Evolutionary conservation across 30 jellyfish, hydroid and myxozoan species (phyloP).

Genomic region (Morbakka virulenta): DNA sequence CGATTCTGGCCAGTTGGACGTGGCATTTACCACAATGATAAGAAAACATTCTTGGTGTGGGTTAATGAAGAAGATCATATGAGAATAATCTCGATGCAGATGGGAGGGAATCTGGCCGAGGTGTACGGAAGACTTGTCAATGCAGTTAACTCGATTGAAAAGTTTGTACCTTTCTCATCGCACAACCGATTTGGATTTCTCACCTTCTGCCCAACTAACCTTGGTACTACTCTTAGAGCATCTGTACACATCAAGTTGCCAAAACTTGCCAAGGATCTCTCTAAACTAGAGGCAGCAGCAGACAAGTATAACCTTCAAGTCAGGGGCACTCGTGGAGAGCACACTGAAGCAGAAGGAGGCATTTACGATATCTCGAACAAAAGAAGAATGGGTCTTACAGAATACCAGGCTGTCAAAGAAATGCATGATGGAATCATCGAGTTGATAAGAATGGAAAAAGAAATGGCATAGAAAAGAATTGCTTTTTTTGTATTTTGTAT

Average conservation of each 20-base stretch:
- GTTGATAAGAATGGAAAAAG: no score
- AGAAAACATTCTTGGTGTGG: no score
- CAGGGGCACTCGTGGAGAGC: conserved; percentile 26
- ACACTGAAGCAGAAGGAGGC: neutral
- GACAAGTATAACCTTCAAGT: conserved; percentile 19
- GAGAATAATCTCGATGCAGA: no score
- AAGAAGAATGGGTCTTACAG: conserved; percentile 7
- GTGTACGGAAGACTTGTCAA: no score
- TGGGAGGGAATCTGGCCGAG: no score
- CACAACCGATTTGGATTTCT: conserved; percentile 5
- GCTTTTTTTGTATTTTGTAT: no score
- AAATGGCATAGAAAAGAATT: no score
- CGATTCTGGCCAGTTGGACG: no score
- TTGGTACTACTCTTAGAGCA: conserved; percentile 20
- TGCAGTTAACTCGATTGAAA: no score
- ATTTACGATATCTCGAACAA: conserved; percentile 18
- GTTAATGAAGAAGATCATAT: no score
- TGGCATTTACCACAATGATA: no score
- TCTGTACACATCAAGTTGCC: conserved; percentile 26
- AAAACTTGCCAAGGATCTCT: conserved; percentile 15
- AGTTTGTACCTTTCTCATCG: neutral
- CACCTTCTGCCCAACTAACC: conserved; percentile 16
- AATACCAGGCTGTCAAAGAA: neutral
- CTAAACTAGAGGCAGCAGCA: conserved; percentile 2
- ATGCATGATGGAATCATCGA: conserved; percentile 21